These are phyloP conservation scores for Episyrphus balteatus DNA, from an alignment of 1,140 invertebrate species.

Conservation along the genomic window DNA sequence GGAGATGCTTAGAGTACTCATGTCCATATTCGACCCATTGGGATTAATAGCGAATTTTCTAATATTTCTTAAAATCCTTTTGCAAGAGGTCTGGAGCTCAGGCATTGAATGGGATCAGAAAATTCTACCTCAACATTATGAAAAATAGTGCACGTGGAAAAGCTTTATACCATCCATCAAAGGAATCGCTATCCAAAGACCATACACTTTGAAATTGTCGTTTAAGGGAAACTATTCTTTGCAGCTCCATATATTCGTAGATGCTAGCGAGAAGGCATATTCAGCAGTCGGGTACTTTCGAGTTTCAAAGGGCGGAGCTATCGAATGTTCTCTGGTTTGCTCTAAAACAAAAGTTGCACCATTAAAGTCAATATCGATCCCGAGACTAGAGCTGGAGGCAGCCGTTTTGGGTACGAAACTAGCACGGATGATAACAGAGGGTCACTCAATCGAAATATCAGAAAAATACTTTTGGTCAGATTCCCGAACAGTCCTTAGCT, in stretches of 20 bases:
- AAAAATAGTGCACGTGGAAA: not conserved
- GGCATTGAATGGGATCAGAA: not conserved
- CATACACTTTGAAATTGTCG: too few relatives aligned
- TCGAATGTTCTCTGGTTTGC: not conserved
- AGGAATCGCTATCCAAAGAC: too few relatives aligned
- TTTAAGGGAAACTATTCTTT: not conserved
- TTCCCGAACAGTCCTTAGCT: slow-evolving; percentile 22
- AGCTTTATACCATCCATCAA: too few relatives aligned
- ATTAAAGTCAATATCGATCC: slow-evolving; percentile 24
- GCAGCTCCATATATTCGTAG: too few relatives aligned
- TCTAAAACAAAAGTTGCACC: slow-evolving; percentile 28
- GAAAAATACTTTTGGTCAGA: slow-evolving; percentile 24
- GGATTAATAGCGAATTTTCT: not conserved
- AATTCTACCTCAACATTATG: not conserved
- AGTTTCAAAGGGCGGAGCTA: too few relatives aligned
- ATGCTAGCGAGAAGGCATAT: too few relatives aligned
- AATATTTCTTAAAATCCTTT: not conserved
- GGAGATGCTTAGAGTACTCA: not conserved
- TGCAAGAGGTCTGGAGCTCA: not conserved
- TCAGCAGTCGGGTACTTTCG: too few relatives aligned
- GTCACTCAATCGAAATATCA: not conserved
- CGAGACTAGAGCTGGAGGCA: slow-evolving; percentile 33
- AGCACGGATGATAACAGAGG: too few relatives aligned
- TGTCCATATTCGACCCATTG: not conserved
- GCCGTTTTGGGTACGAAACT: slow-evolving; percentile 30